A percentile compares a stretch with the other conserved stretches of the same genome.
Evolutionary conservation across 2,797 vertebrate genomes (phyloP).

Genomic region (Lacerta bilineata): DNA sequence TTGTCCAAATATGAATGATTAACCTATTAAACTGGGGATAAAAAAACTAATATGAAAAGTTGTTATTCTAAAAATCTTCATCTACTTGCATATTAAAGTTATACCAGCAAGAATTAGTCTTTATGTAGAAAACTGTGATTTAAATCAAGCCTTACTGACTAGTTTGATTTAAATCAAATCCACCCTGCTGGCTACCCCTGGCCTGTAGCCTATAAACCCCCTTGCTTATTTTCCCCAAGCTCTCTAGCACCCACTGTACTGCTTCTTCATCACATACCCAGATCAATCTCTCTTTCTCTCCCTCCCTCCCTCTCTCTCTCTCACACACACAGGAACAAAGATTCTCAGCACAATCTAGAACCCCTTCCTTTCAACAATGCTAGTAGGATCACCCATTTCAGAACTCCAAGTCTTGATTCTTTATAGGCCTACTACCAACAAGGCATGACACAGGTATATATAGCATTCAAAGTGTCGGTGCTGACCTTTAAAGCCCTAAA

Average conservation of each 20-base stretch:
- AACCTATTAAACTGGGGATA: too few species aligned
- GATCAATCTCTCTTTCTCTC: not conserved
- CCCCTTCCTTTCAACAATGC: not conserved
- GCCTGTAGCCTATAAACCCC: not conserved
- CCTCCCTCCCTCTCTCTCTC: not conserved
- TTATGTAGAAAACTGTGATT: too few species aligned
- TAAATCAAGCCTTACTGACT: too few species aligned
- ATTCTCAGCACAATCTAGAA: not conserved
- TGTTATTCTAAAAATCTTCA: too few species aligned
- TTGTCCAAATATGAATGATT: too few species aligned
- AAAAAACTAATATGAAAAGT: too few species aligned
- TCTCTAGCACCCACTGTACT: not conserved
- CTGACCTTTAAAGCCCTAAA: too few species aligned
- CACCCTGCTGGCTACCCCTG: not conserved
- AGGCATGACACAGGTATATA: too few species aligned
- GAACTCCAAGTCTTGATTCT: not conserved
- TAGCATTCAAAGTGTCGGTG: too few species aligned
- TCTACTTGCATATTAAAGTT: too few species aligned
- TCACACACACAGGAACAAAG: not conserved
- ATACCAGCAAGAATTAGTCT: too few species aligned
- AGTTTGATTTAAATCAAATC: too few species aligned
- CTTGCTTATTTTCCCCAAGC: not conserved
- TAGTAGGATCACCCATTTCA: not conserved
- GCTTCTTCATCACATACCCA: not conserved
- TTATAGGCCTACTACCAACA: not conserved